Evolutionary conservation across 2,113 vertebrate species (phyloP).

Genomic region (Dipodomys stephensi): DNA sequence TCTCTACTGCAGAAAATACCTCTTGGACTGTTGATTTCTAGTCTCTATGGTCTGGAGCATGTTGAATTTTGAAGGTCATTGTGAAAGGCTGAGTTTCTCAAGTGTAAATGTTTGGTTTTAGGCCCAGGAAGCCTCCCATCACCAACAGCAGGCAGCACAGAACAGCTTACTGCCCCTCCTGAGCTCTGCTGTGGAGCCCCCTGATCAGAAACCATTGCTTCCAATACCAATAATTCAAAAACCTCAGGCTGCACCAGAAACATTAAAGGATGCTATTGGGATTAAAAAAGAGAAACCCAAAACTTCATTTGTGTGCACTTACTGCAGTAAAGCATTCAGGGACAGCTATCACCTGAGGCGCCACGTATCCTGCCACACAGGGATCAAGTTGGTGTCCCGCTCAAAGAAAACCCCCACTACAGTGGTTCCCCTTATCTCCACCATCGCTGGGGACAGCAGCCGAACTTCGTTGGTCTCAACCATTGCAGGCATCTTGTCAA

Average conservation of each 20-base stretch:
- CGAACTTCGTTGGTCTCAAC: constrained; percentile 95
- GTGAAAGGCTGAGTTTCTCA: constrained; percentile 79
- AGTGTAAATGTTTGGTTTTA: constrained; percentile 91
- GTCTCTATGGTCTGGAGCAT: constrained; percentile 62
- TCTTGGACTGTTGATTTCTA: constrained; percentile 60
- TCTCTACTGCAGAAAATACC: constrained; percentile 33
- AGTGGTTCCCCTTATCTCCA: constrained; percentile 96
- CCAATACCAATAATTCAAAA: constrained; percentile 97
- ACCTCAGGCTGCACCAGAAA: constrained; percentile 94
- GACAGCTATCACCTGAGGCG: constrained; percentile 99
- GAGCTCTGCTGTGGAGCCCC: constrained; percentile 95
- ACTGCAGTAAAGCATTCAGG: constrained; percentile 99
- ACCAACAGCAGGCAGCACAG: constrained; percentile 97
- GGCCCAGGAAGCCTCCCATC: constrained; percentile 97
- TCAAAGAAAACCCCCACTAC: constrained; percentile 96
- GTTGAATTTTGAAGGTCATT: constrained; percentile 72
- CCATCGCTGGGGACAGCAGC: constrained; percentile 94
- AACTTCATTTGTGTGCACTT: constrained; percentile 98
- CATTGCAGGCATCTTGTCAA: constrained; percentile 96
- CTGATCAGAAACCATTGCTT: constrained; percentile 97
- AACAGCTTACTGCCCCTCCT: constrained; percentile 97
- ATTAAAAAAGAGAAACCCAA: constrained; percentile 99
- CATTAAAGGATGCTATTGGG: constrained; percentile 94
- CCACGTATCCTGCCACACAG: constrained; percentile 98
- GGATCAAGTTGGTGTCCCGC: constrained; percentile 97